Conservation (phyloP, 2,113 vertebrate genomes). For the Gallinago undulata region DNA sequence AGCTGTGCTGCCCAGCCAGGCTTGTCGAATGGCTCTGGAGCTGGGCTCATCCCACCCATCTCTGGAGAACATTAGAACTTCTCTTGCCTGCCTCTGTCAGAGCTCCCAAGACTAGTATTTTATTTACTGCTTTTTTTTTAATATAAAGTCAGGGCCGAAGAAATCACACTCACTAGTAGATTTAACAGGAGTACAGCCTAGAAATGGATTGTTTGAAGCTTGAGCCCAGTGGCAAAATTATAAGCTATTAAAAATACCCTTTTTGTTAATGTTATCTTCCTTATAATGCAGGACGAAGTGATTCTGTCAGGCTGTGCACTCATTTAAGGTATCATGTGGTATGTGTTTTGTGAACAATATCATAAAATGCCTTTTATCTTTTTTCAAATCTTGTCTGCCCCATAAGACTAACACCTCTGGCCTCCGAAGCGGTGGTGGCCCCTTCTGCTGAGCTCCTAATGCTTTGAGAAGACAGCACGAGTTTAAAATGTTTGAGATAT, state of each 20-base stretch:
- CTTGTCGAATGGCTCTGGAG: background rate
- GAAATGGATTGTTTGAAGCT: background rate
- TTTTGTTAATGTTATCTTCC: background rate
- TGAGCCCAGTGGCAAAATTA: background rate
- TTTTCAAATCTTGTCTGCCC: too few relatives aligned
- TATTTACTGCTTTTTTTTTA: background rate
- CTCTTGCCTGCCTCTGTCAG: background rate
- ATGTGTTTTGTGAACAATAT: background rate
- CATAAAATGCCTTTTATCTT: background rate
- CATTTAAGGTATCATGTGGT: background rate
- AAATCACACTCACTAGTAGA: background rate
- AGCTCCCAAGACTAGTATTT: background rate
- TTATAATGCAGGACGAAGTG: background rate
- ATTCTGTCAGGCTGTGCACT: background rate
- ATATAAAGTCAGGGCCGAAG: background rate
- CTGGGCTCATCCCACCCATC: background rate
- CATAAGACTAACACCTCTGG: background rate
- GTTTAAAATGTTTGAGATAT: slow-evolving; percentile 6
- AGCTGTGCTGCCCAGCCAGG: background rate
- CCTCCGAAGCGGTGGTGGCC: background rate
- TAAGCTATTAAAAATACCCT: background rate
- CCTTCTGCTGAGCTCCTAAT: background rate
- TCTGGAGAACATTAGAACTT: background rate
- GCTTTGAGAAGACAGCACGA: background rate
- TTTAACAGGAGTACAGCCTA: background rate